Conservation (phyloP, 1,140 invertebrate genomes). For the Mizuhopecten yessoensis region DNA sequence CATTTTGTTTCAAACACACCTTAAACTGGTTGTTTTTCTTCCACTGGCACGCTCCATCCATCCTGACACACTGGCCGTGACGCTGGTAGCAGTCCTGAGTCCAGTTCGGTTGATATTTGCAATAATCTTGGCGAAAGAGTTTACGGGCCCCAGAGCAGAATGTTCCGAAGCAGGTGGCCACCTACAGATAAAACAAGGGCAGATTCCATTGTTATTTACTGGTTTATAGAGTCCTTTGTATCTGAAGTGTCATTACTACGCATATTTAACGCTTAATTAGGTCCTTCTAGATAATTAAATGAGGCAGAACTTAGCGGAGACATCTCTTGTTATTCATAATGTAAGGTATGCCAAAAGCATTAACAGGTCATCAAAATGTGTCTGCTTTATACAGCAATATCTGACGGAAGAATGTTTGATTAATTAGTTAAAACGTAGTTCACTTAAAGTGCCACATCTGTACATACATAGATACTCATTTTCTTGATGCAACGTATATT, state of each 20-base stretch:
- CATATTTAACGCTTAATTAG: constrained; percentile 1
- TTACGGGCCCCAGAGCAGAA: not conserved
- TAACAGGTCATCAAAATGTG: not conserved
- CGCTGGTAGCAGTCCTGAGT: constrained; percentile 52
- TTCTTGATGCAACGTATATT: too few relatives aligned
- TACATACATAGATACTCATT: too few relatives aligned
- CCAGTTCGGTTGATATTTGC: constrained; percentile 26
- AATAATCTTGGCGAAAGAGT: constrained; percentile 14
- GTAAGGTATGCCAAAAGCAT: not conserved
- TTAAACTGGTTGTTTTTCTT: constrained; percentile 60
- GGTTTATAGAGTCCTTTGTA: not conserved
- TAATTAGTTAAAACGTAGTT: too few relatives aligned
- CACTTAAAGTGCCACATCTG: too few relatives aligned
- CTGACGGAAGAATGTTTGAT: not conserved
- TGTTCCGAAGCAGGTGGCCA: not conserved
- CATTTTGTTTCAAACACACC: constrained; percentile 54
- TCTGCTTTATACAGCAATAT: too few relatives aligned
- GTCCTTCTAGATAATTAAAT: not conserved
- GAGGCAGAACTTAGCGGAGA: not conserved
- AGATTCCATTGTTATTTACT: not conserved
- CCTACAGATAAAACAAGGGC: not conserved
- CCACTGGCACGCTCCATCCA: constrained; percentile 52
- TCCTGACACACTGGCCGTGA: constrained; percentile 54
- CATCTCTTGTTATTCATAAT: not conserved
- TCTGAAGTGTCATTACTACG: not conserved